These are phyloP conservation scores for Lepus europaeus DNA, from an alignment of 2,113 vertebrate species.

Conservation along the genomic window DNA sequence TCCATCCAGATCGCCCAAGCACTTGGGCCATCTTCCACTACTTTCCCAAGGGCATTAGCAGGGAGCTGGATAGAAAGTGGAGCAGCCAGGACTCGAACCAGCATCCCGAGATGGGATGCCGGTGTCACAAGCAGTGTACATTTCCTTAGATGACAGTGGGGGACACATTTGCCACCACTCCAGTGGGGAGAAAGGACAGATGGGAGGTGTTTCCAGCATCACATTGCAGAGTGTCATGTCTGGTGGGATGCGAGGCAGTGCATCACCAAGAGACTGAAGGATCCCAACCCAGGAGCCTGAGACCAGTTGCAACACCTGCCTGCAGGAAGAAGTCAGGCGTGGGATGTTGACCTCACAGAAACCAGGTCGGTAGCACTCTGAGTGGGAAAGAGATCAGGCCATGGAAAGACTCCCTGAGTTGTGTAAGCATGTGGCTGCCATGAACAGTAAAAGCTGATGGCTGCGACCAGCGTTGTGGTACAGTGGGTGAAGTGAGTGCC, in stretches of 20 bases:
- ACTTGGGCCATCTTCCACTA: too few species aligned
- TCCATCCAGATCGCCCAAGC: too few species aligned
- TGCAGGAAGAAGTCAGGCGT: not conserved
- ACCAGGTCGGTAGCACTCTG: not conserved
- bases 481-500: not conserved
- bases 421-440: not conserved
- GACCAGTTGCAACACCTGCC: not conserved
- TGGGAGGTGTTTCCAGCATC: not conserved
- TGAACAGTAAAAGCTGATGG: not conserved
- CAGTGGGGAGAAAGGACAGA: not conserved
- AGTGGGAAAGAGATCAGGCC: not conserved
- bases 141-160: not conserved
- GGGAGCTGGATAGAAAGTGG: too few species aligned
- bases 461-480: not conserved
- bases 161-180: not conserved
- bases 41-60: too few species aligned
- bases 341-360: not conserved
- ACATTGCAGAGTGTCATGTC: not conserved
- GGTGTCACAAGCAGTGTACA: not conserved
- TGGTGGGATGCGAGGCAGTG: not conserved
- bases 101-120: too few species aligned
- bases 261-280: not conserved
- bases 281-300: not conserved
- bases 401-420: not conserved
- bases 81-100: too few species aligned